Evolutionary conservation across 2,113 vertebrate species (phyloP), one percentile per base, ranked within the genome.

Genomic region (Dendropsophus ebraccatus): DNA sequence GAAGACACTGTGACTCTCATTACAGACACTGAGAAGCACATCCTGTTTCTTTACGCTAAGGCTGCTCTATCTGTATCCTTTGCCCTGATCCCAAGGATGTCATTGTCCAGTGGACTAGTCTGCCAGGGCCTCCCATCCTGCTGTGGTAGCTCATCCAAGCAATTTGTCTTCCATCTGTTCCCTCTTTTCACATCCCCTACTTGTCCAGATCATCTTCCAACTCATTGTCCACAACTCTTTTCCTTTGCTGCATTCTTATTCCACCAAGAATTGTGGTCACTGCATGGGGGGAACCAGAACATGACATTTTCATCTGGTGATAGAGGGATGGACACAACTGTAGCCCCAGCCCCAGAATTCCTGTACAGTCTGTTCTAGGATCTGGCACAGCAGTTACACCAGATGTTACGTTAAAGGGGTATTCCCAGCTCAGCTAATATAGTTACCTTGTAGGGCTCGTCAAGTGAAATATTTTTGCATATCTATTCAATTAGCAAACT

Each of bases 141-240:
- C 75, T 77, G 75, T 23, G 75, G 25, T 32, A 16, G 35, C 75
- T 77, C 49, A 77, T 28, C 28, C 75, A 21, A 14, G 28, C n/a
- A 54, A 54, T 35, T 30, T 32, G 47, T 76, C 74, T 49, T 76
- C 74, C 74, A 76, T 76, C 74, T 76, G 75, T 23, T 56, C 9
- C 16, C 73, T 49, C 12, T 28, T 70, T 28, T 70, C 25, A 11
- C 50, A 35, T 54, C 49, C 52, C 75, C 50, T 11, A 2, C 25
- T 16, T 8, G 47, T 75, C 47, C 67, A 7, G 9, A 49, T 74
- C 72, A 16, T 13, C 41, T 16, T 49, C 72, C 23, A 45, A 1
- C 21, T 74, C 21, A 25, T 1, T n/a, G 60, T 65, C 25, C 60
- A 30, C 2, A 9, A 30, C 60, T 28, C 2, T 13, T 60, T 58